Percentiles rank a stretch among this genome's conserved stretches.
Evolutionary conservation across 2,797 vertebrate genomes (phyloP).

Genomic region (Avahi laniger): DNA sequence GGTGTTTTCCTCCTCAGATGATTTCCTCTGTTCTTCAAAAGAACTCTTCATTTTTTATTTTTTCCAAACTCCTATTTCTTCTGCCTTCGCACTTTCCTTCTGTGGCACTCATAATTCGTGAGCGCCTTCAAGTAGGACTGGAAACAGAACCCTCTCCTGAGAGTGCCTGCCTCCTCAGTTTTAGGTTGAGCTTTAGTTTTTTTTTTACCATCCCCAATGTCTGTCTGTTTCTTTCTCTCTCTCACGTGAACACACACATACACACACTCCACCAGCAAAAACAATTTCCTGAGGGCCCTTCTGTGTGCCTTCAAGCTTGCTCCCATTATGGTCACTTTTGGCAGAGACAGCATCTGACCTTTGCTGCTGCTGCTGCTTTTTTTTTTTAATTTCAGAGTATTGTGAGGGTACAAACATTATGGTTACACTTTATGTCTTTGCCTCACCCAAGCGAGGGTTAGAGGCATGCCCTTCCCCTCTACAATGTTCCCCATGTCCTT

Average conservation of each 20-base stretch:
- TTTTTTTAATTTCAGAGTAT: too few species aligned
- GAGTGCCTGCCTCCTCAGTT: not conserved
- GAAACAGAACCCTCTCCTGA: not conserved
- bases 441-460: too few species aligned
- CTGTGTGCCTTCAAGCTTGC: not conserved
- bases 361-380: not conserved
- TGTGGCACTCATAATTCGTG: not conserved
- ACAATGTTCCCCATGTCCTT: too few species aligned
- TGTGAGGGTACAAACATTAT: too few species aligned
- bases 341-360: not conserved
- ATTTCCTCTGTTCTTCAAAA: not conserved
- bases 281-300: not conserved
- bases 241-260: fast-evolving
- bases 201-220: fast-evolving
- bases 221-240: not conserved
- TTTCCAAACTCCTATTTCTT: not conserved
- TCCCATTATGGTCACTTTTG: not conserved
- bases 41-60: not conserved
- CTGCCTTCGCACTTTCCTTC: not conserved
- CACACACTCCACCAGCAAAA: fast-evolving
- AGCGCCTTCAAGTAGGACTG: not conserved
- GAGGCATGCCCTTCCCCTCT: too few species aligned
- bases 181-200: not conserved
- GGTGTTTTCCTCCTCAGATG: not conserved
- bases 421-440: too few species aligned